A percentile compares a stretch with the other conserved stretches of the same genome.
Conservation (phyloP, 2,888 invertebrate genomes). For the Augiades crinisus region DNA sequence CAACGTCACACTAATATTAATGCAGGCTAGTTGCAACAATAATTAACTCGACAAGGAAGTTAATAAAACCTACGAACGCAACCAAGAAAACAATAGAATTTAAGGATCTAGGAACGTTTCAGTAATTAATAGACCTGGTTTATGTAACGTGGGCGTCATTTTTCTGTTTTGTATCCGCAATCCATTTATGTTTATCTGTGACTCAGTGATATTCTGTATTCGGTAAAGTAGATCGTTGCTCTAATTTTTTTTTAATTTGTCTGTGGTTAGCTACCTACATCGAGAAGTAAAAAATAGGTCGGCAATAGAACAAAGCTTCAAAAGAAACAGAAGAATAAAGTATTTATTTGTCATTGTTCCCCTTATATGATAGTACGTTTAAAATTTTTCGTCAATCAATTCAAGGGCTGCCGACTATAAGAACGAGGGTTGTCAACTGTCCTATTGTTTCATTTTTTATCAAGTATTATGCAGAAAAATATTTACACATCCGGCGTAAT, state of each 20-base stretch:
- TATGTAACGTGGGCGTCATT: constrained; percentile 1
- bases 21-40: constrained; percentile 7
- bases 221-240: neutral
- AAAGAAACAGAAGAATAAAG: neutral
- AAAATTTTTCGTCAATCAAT: neutral
- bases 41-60: constrained; percentile 18
- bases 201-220: constrained; percentile 4
- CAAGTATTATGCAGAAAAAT: neutral
- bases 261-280: neutral
- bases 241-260: constrained; percentile 2
- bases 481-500: too few species aligned
- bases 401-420: neutral
- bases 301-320: neutral
- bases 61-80: constrained; percentile 4
- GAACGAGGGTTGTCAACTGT: neutral
- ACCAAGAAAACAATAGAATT: constrained; percentile 20
- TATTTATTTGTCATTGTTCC: neutral
- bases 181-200: constrained; percentile 19
- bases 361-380: neutral
- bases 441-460: neutral
- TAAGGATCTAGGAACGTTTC: constrained; percentile 3
- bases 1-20: constrained; percentile 10
- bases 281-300: neutral
- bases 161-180: constrained; percentile 14
- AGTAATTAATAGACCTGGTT: constrained; percentile 22